phyloP scores from a whole-genome alignment of 2,888 invertebrate genomes.

The Nemoura dubitans region DNA sequence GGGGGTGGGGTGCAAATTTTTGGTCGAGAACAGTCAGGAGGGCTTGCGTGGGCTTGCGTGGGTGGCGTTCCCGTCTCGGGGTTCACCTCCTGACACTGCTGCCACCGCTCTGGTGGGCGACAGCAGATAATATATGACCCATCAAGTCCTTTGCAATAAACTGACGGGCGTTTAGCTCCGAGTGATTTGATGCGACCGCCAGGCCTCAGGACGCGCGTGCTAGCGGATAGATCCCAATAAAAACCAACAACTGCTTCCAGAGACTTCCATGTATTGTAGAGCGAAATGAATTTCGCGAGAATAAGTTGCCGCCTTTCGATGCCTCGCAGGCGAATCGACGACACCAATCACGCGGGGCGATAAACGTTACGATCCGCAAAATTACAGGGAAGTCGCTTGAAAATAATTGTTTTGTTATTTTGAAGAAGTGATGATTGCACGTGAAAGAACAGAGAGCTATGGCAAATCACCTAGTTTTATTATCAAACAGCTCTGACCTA shows the following conservation, averaged over 20 bases:
- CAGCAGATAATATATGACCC: no score
- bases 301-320: background rate
- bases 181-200: no score
- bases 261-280: background rate
- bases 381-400: slow-evolving; percentile 16
- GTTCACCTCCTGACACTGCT: no score
- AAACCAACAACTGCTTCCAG: no score
- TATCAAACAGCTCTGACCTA: slow-evolving; percentile 14
- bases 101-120: no score
- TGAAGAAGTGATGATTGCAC: slow-evolving; percentile 8
- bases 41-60: background rate
- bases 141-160: no score
- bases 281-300: background rate
- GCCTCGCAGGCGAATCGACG: no score
- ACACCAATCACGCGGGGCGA: no score
- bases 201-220: no score
- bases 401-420: slow-evolving; percentile 37
- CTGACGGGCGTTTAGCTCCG: no score
- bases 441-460: slow-evolving; percentile 17
- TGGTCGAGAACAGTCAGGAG: background rate
- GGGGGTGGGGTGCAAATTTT: background rate
- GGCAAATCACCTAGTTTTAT: slow-evolving; percentile 34
- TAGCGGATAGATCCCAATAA: no score
- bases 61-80: background rate
- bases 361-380: slow-evolving; percentile 8